Percentiles rank a stretch among this genome's conserved stretches.
Conservation (phyloP, 1,140 invertebrate species). For the Homarus americanus region DNA sequence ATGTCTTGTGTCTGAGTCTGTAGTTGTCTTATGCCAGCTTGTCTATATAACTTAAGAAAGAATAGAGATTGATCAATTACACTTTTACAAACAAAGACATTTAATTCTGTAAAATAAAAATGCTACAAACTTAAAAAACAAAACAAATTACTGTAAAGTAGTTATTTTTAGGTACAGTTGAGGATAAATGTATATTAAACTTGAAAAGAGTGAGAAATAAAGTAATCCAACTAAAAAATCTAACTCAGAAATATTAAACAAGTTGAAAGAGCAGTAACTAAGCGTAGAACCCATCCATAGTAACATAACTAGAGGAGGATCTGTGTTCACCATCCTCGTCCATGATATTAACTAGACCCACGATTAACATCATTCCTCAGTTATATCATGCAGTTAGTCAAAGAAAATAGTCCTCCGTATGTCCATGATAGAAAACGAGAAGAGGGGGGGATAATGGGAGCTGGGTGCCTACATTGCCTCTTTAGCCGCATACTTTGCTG, state of each 20-base stretch:
- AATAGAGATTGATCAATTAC: too few relatives aligned
- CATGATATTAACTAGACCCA: not conserved
- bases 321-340: not conserved
- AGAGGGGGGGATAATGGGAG: constrained; percentile 14
- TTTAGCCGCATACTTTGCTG: constrained; percentile 69
- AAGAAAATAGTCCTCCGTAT: constrained; percentile 13
- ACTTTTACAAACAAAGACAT: too few relatives aligned
- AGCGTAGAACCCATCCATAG: not conserved
- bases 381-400: constrained; percentile 38
- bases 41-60: too few relatives aligned
- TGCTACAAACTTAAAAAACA: too few relatives aligned
- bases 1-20: not conserved
- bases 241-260: not conserved
- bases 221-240: too few relatives aligned
- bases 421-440: constrained; percentile 28
- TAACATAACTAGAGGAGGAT: too few relatives aligned
- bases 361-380: not conserved
- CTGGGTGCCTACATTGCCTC: constrained; percentile 69
- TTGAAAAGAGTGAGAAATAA: too few relatives aligned
- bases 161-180: too few relatives aligned
- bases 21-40: too few relatives aligned
- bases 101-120: too few relatives aligned
- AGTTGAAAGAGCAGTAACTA: not conserved
- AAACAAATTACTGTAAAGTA: too few relatives aligned
- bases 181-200: too few relatives aligned